Conservation (phyloP, 2,797 vertebrate genomes). For the Semotilus atromaculatus region DNA sequence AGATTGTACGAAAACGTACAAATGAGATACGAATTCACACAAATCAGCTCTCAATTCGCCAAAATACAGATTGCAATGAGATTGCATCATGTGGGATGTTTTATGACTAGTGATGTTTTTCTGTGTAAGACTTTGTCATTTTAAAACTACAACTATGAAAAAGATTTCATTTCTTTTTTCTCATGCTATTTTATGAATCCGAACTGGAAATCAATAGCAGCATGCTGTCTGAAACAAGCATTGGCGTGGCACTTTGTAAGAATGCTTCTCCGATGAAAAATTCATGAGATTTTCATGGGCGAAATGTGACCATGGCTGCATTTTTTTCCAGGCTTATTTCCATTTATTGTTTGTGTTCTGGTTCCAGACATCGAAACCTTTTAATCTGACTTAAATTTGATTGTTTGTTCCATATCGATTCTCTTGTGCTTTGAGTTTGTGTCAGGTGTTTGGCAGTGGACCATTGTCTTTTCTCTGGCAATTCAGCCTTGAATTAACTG, state of each 20-base stretch:
- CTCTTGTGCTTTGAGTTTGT: conserved; percentile 12
- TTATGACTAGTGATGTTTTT: neutral
- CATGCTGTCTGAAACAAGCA: conserved; percentile 1
- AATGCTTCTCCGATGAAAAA: conserved; percentile 15
- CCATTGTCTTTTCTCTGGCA: conserved; percentile 23
- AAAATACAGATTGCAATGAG: neutral
- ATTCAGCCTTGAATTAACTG: neutral
- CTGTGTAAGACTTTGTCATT: neutral
- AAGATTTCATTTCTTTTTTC: neutral
- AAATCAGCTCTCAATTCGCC: neutral
- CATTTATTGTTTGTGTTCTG: neutral
- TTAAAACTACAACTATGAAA: neutral
- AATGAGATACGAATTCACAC: neutral
- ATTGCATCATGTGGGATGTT: neutral
- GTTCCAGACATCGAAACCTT: neutral
- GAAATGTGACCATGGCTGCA: neutral
- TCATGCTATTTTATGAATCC: neutral
- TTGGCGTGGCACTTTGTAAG: neutral
- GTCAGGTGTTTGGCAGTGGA: conserved; percentile 37
- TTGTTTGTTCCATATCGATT: conserved; percentile 21
- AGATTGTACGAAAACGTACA: neutral
- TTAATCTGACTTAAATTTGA: conserved; percentile 40
- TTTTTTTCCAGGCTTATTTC: neutral
- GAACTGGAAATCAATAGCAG: neutral
- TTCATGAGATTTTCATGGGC: neutral